These are phyloP conservation scores for Oncorhynchus nerka DNA, from an alignment of 2,113 vertebrate species.

Conservation along the genomic window DNA sequence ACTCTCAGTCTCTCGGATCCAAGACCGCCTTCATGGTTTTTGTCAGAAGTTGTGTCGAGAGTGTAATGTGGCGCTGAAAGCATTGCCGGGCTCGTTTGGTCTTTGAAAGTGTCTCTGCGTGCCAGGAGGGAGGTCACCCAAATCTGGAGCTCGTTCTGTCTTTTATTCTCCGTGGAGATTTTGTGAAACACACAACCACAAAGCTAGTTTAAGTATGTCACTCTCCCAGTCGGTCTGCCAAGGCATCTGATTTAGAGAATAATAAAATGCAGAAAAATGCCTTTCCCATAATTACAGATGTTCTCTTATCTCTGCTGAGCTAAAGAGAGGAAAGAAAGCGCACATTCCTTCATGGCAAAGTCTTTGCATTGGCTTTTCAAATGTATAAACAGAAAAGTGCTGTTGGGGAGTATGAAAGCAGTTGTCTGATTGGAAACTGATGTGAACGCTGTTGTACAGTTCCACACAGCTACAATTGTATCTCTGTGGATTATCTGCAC, in stretches of 20 bases:
- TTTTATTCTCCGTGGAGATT: slow-evolving; percentile 17
- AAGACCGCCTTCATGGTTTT: slow-evolving; percentile 69
- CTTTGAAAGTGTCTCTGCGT: slow-evolving; percentile 20
- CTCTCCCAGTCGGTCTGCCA: slow-evolving; percentile 81
- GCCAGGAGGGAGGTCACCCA: slow-evolving; percentile 36
- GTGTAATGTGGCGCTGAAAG: slow-evolving; percentile 29
- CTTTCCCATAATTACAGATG: slow-evolving; percentile 84
- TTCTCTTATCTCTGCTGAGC: slow-evolving; percentile 84
- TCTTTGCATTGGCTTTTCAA: slow-evolving; percentile 77
- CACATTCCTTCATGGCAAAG: slow-evolving; percentile 80
- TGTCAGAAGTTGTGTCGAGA: slow-evolving; percentile 62
- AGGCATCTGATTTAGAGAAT: slow-evolving; percentile 88
- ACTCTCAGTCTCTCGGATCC: not conserved
- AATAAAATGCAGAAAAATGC: slow-evolving; percentile 86
- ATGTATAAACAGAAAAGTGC: slow-evolving; percentile 72
- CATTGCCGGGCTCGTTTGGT: slow-evolving; percentile 33
- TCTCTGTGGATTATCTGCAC: slow-evolving; percentile 54
- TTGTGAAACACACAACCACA: slow-evolving; percentile 81
- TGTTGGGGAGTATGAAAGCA: slow-evolving; percentile 59
- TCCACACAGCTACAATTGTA: slow-evolving; percentile 14
- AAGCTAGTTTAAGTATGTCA: slow-evolving; percentile 92
- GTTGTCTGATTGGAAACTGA: slow-evolving; percentile 82
- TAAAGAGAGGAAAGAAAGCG: not conserved
- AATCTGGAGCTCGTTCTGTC: slow-evolving; percentile 30
- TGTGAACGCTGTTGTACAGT: slow-evolving; percentile 63